phyloP scores from a whole-genome alignment of 1,140 invertebrate genomes.

The Drosophila bocki region DNA sequence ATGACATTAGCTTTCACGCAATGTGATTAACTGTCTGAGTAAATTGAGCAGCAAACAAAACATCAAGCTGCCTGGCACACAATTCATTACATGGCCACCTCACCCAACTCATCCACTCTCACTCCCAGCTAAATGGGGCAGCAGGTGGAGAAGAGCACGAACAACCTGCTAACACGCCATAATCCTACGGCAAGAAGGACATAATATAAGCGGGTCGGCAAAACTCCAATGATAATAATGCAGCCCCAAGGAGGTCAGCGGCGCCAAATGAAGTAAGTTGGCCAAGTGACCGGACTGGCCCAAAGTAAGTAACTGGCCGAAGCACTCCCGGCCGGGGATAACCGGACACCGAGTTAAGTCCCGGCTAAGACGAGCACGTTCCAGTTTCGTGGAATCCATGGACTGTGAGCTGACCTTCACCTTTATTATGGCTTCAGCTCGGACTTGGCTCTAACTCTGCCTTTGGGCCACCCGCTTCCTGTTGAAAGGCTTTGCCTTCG shows the following conservation, averaged over 20 bases:
- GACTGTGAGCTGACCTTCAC: conserved; percentile 57
- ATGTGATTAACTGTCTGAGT: conserved; percentile 53
- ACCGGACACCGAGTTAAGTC: conserved; percentile 29
- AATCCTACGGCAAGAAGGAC: conserved; percentile 63
- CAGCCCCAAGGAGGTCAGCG: conserved; percentile 63
- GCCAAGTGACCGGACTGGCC: conserved; percentile 26
- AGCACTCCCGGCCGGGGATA: conserved; percentile 13
- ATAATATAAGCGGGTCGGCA: conserved; percentile 57
- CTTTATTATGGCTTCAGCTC: conserved; percentile 42
- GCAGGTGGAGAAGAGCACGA: conserved; percentile 31
- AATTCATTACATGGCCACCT: conserved; percentile 61
- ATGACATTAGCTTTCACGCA: conserved; percentile 51
- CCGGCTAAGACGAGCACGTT: conserved; percentile 49
- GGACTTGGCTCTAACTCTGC: not conserved
- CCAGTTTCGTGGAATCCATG: conserved; percentile 35
- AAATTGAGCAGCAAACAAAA: conserved; percentile 57
- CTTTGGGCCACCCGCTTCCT: conserved; percentile 14
- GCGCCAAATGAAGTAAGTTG: conserved; percentile 71
- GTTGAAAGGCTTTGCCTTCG: conserved; percentile 37
- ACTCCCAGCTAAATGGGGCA: conserved; percentile 4
- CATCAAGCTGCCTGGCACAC: conserved; percentile 44
- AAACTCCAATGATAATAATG: conserved; percentile 77
- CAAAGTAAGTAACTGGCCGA: conserved; percentile 18
- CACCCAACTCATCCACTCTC: not conserved
- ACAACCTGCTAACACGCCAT: conserved; percentile 73